Conservation (phyloP, 2,888 invertebrate species). For the Aproaerema taeniolella region DNA sequence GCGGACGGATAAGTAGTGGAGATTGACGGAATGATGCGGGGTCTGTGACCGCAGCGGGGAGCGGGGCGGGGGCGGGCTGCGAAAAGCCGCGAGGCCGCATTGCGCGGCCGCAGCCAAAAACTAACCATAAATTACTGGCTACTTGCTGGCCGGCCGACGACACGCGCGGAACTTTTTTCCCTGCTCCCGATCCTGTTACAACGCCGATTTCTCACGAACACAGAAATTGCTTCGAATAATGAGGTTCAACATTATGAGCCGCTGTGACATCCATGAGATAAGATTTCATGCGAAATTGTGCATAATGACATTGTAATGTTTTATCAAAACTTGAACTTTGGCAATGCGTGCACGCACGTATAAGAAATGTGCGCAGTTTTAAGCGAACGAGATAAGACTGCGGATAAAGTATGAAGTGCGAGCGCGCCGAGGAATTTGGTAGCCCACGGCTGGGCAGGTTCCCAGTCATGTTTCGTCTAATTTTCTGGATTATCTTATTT, state of each 20-base stretch:
- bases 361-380: neutral
- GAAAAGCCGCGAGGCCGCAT: constrained; percentile 71
- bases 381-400: constrained; percentile 27
- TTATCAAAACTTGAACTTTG: constrained; percentile 31
- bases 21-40: constrained; percentile 70
- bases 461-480: constrained; percentile 27
- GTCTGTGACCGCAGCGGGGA: constrained; percentile 63
- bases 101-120: constrained; percentile 73
- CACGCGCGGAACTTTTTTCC: constrained; percentile 66
- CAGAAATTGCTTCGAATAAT: constrained; percentile 62
- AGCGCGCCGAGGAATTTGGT: constrained; percentile 56
- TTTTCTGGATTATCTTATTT: constrained; percentile 1
- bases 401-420: constrained; percentile 29
- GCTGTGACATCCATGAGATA: constrained; percentile 28
- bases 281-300: constrained; percentile 42
- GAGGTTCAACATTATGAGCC: constrained; percentile 39
- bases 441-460: constrained; percentile 54
- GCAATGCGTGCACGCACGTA: constrained; percentile 19
- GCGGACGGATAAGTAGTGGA: constrained; percentile 72
- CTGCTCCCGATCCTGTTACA: constrained; percentile 63
- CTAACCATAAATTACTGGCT: constrained; percentile 78
- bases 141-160: constrained; percentile 67
- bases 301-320: constrained; percentile 36
- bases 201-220: constrained; percentile 70
- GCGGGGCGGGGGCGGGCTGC: constrained; percentile 38